Evolutionary conservation across 1,140 invertebrate genomes (phyloP).

Genomic region (Drosophila guanche): DNA sequence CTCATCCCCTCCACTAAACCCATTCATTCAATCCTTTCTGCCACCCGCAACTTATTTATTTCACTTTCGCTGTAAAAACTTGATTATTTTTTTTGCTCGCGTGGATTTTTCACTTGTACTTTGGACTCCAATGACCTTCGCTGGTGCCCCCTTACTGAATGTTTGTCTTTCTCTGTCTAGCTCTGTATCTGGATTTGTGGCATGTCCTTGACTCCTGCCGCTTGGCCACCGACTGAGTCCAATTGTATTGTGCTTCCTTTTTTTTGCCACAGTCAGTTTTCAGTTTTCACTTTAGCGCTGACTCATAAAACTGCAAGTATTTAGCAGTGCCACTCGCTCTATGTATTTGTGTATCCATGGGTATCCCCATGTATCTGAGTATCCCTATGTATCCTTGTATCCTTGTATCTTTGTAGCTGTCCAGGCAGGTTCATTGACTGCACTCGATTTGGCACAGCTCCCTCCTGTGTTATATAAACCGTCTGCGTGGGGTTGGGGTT

Average conservation of each 20-base stretch:
- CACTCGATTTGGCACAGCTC: slow-evolving; percentile 31
- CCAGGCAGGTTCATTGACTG: slow-evolving; percentile 62
- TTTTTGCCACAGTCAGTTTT: slow-evolving; percentile 54
- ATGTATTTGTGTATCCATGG: slow-evolving; percentile 21
- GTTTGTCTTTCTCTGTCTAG: slow-evolving; percentile 19
- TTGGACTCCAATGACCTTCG: slow-evolving; percentile 61
- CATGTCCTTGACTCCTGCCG: slow-evolving; percentile 75
- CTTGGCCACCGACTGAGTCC: slow-evolving; percentile 45
- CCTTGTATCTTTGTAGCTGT: slow-evolving; percentile 17
- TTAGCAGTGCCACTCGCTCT: slow-evolving; percentile 49
- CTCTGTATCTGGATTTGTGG: slow-evolving; percentile 37
- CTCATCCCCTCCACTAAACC: not conserved
- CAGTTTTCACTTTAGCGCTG: slow-evolving; percentile 73
- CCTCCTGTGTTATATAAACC: slow-evolving; percentile 62
- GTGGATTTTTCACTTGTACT: slow-evolving; percentile 62
- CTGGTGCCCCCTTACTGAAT: not conserved
- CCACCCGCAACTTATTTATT: slow-evolving; percentile 53
- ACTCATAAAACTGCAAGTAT: slow-evolving; percentile 77
- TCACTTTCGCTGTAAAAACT: slow-evolving; percentile 69
- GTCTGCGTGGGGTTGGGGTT: slow-evolving; percentile 33
- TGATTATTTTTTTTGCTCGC: slow-evolving; percentile 66
- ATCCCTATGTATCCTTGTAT: slow-evolving; percentile 11
- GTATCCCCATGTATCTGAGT: slow-evolving; percentile 15
- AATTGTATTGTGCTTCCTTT: slow-evolving; percentile 67
- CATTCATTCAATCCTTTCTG: too few species aligned